Conservation (phyloP, 2,888 invertebrate genomes). For the Stenurella melanura region DNA sequence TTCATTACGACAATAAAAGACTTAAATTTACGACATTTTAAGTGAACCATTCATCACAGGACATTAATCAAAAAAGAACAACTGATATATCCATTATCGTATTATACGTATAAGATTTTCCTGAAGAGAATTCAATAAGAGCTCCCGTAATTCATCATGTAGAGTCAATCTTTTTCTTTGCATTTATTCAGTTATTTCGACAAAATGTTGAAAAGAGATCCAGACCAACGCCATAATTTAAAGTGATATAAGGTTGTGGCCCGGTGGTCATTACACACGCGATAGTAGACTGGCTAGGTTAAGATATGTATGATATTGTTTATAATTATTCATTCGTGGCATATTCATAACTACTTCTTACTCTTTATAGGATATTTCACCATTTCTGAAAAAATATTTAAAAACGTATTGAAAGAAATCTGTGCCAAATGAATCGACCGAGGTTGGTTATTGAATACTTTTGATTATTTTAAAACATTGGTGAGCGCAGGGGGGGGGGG, state of each 20-base stretch:
- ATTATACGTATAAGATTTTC: constrained; percentile 14
- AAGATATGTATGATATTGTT: too few species aligned
- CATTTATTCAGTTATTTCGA: constrained; percentile 12
- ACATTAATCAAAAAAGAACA: constrained; percentile 26
- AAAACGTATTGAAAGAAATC: too few species aligned
- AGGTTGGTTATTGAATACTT: too few species aligned
- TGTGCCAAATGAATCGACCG: too few species aligned
- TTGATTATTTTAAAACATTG: too few species aligned
- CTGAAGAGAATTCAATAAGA: constrained; percentile 23
- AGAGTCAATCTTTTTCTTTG: constrained; percentile 14
- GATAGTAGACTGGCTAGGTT: too few species aligned
- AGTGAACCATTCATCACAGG: neutral
- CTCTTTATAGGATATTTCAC: too few species aligned
- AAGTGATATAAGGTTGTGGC: neutral
- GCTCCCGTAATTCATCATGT: constrained; percentile 19
- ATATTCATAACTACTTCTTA: too few species aligned
- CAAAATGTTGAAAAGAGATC: constrained; percentile 13
- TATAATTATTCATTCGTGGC: too few species aligned
- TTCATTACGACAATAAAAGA: neutral
- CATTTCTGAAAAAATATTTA: too few species aligned
- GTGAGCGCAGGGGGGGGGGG: too few species aligned
- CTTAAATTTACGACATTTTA: neutral
- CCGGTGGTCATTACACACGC: too few species aligned
- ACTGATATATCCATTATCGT: constrained; percentile 15
- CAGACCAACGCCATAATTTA: neutral